Evolutionary conservation across 2,113 vertebrate species (phyloP), one percentile per base, ranked within the genome.

Genomic region (Forbesichthys agassizii): DNA sequence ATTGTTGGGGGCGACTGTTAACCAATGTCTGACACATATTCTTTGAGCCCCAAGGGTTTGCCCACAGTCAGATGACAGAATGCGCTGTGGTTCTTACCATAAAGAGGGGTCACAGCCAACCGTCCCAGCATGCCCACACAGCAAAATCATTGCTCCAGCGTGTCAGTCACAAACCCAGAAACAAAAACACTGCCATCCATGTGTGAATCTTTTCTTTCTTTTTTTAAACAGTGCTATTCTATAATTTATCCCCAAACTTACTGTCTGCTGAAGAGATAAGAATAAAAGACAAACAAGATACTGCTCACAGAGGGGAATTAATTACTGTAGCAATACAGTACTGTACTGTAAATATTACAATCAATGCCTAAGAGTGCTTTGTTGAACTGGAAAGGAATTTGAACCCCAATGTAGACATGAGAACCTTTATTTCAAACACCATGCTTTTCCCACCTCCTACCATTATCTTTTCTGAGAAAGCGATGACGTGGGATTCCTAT

Each of bases 11-110:
- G 85, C 83, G 84, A 88, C 77, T 84, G 88, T 82, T 81, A 90
- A 86, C 84, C 84, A 86, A 66, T n/a, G 79, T 88, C 90, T 89
- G 82, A 91, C 84, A 91, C 90, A 74, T 79, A 81, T 75, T 86
- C 85, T 84, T 77, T 79, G 79, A 80, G 83, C 79, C 82, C 69
- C 16, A 57, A 85, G 79, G 81, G 79, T 74, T 75, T 64, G 75
- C 60, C 74, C 77, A 56, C 82, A 79, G 88, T 86, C 66, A 80
- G 78, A 84, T 84, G 81, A 78, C 73, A 60, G 81, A 69, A 67
- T 74, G 20, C 56, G 59, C 80, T 68, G 79, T 10, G 78, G 76
- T 76, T 85, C 73, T 57, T 68, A 84, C 78, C 63, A 68, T 56
- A 55, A 77, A 79, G 64, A 78, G 69, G 77, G 76, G 77, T 83